Evolutionary conservation across 2,797 vertebrate genomes (phyloP), one percentile per base, ranked within the genome.

Genomic region (Artibeus jamaicensis): DNA sequence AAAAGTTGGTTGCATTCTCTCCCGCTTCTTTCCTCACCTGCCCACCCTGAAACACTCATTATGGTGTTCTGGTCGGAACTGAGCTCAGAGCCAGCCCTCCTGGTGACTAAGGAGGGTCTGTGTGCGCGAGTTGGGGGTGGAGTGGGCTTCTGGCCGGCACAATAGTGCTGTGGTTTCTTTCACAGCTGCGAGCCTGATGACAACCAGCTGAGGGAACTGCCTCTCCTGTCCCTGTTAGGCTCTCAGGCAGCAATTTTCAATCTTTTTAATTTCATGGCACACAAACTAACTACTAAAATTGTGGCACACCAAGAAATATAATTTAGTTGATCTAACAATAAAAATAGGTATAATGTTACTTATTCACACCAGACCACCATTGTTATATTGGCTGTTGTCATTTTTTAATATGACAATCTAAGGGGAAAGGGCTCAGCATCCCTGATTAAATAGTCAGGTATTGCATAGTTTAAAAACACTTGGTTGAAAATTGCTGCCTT

Each of bases 1-100:
- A 98, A 98, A 98, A 98, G 98, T 98, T 98, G 98, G 98, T 96
- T 98, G 98, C 97, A 81, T 97, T 95, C 97, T 97, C 98, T 98
- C 98, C 98, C 98, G 92, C 94, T 96, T 93, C 97, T 86, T 7
- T 76, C 94, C 39, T 84, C 87, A 53, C 98, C 89, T 87, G 15
- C 77, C 92, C 93, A 39, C 97, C 95, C 97, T 97, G 96, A 95
- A 99, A 99, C 98, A 99, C 98, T 99, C 98, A 98, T 98, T 91
- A 98, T 98, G 97, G 96, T 98, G 98, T 99, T 99, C 99, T 99
- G 99, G 99, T 99, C 99, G 98, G 97, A 97, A 97, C 98, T 95
- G 96, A 97, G 98, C 97, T 96, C 94, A 98, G 98, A 97, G 97
- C 98, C 98, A 62, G 92, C 98, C 89, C 96, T 97, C 97, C 97